phyloP scores from a whole-genome alignment of 1,140 invertebrate species.

The Gonioctena quinquepunctata region DNA sequence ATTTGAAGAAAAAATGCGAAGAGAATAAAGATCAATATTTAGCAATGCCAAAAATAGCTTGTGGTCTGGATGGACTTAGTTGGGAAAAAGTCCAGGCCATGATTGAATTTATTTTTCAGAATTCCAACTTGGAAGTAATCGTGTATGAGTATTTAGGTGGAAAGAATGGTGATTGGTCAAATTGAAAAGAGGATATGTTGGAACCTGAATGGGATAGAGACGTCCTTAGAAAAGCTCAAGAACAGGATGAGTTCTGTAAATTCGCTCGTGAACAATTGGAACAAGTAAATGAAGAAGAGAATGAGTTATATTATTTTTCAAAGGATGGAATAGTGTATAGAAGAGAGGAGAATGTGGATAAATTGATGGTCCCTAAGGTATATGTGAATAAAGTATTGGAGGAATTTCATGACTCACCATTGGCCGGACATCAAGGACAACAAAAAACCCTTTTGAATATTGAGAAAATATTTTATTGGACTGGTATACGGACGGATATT shows the following conservation, averaged over 20 bases:
- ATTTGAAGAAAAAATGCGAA: background rate
- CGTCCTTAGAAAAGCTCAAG: background rate
- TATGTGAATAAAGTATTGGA: background rate
- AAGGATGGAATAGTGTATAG: background rate
- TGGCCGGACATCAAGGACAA: conserved; percentile 1
- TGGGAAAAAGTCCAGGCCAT: background rate
- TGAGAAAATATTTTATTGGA: background rate
- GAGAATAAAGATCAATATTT: background rate
- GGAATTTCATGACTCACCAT: background rate
- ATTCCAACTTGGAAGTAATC: background rate
- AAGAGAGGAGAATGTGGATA: background rate
- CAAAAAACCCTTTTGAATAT: background rate
- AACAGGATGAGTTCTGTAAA: background rate
- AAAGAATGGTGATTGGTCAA: background rate
- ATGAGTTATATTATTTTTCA: background rate
- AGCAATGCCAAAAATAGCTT: background rate
- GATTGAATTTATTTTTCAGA: background rate
- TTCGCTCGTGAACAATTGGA: background rate
- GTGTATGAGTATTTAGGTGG: background rate
- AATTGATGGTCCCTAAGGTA: background rate
- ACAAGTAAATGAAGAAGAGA: background rate
- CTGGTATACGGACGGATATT: background rate
- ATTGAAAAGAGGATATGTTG: background rate
- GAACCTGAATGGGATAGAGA: background rate
- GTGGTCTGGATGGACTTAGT: background rate